Percentiles rank a stretch among this genome's conserved stretches.
phyloP scores from a whole-genome alignment of 2,888 invertebrate species.

The Arctia plantaginis region DNA sequence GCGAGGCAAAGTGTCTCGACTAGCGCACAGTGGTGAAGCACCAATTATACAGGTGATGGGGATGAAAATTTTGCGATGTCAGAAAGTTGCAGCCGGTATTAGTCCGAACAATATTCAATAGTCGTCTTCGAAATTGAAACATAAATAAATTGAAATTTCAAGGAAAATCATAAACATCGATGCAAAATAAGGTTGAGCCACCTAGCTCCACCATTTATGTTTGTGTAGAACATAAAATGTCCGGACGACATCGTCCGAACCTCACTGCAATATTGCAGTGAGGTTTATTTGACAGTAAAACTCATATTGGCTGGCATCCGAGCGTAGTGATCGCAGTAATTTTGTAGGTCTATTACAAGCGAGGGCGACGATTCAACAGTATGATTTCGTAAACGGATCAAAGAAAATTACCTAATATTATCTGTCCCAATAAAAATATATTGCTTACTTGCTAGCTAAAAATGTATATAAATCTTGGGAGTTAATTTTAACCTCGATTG shows the following conservation, averaged over 20 bases:
- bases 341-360: background rate
- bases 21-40: no score
- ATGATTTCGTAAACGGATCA: background rate
- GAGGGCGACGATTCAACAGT: background rate
- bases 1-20: no score
- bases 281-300: constrained; percentile 17
- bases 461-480: no score
- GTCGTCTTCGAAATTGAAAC: no score
- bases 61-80: no score
- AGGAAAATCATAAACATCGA: background rate
- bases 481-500: no score
- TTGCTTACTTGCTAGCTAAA: no score
- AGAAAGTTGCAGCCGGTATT: no score
- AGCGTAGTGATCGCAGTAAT: background rate
- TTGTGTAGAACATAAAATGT: background rate
- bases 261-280: fast-evolving
- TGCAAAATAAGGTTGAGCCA: background rate
- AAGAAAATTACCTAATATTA: no score
- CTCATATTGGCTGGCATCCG: background rate
- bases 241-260: background rate
- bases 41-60: no score
- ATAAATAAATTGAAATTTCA: background rate
- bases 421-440: no score
- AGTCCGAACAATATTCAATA: no score
- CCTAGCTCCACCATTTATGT: background rate